phyloP scores from a whole-genome alignment of 2,888 invertebrate species.

The Muscina levida region DNA sequence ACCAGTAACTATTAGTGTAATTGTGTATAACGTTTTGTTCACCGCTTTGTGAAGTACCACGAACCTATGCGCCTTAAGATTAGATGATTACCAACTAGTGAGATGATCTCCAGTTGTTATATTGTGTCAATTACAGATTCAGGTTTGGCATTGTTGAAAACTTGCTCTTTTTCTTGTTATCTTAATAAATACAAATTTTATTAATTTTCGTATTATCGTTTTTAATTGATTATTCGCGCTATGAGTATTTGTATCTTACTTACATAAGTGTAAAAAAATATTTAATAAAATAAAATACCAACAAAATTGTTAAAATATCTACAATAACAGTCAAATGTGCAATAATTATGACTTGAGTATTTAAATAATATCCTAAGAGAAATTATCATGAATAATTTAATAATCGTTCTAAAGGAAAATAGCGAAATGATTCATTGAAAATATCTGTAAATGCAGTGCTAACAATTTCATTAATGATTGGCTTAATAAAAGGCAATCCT shows the following conservation, averaged over 20 bases:
- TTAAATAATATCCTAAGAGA: slow-evolving; percentile 12
- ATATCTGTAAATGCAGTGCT: slow-evolving; percentile 91
- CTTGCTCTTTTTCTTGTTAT: too few species aligned
- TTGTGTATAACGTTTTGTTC: too few species aligned
- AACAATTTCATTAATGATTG: slow-evolving; percentile 90
- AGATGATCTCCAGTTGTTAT: too few species aligned
- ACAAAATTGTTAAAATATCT: not conserved
- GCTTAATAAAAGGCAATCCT: slow-evolving; percentile 87
- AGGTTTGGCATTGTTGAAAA: too few species aligned
- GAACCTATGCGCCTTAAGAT: too few species aligned
- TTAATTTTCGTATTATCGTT: not conserved
- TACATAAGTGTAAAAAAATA: not conserved
- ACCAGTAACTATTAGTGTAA: too few species aligned
- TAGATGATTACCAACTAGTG: too few species aligned
- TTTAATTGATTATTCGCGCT: not conserved
- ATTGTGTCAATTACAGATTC: too few species aligned
- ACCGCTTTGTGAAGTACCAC: too few species aligned
- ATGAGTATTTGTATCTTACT: not conserved
- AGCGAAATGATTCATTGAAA: slow-evolving; percentile 87
- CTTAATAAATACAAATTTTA: too few species aligned
- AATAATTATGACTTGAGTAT: slow-evolving; percentile 61
- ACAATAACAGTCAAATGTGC: slow-evolving; percentile 57
- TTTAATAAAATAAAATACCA: not conserved
- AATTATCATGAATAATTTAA: slow-evolving; percentile 76
- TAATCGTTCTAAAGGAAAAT: slow-evolving; percentile 86